Evolutionary conservation across 2,888 invertebrate genomes (phyloP).

Genomic region (Drosophila maculinotata): DNA sequence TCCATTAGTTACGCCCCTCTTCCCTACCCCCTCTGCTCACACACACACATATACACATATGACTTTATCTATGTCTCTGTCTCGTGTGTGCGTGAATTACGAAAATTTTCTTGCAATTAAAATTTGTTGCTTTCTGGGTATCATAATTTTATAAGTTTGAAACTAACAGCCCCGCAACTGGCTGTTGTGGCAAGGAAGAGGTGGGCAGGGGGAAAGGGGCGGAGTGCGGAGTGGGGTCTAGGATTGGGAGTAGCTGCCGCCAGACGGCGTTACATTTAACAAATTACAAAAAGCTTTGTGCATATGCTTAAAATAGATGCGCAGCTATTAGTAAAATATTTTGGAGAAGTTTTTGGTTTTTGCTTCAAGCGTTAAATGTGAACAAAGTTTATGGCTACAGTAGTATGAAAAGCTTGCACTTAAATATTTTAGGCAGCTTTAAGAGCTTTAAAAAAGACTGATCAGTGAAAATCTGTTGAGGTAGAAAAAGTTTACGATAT

Average conservation of each 20-base stretch:
- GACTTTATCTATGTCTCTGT: constrained; percentile 30
- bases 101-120: constrained; percentile 76
- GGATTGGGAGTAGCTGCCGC: not conserved
- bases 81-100: constrained; percentile 55
- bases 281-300: constrained; percentile 65
- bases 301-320: constrained; percentile 60
- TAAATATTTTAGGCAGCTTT: not conserved
- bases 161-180: constrained; percentile 19
- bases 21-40: not conserved
- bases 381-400: not conserved
- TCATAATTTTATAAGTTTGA: constrained; percentile 77
- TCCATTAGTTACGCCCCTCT: not conserved
- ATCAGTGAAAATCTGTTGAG: too few relatives aligned
- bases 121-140: constrained; percentile 78
- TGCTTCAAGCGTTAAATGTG: constrained; percentile 4
- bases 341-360: constrained; percentile 26
- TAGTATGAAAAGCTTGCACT: not conserved
- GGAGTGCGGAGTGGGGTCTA: not conserved
- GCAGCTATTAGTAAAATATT: constrained; percentile 56
- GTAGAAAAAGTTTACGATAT: too few relatives aligned
- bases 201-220: not conserved
- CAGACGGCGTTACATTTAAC: constrained; percentile 43
- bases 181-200: not conserved
- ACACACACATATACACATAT: constrained; percentile 10
- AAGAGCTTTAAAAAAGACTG: not conserved